Conservation (phyloP, 2,888 invertebrate genomes). For the Saturnia pavonia region DNA sequence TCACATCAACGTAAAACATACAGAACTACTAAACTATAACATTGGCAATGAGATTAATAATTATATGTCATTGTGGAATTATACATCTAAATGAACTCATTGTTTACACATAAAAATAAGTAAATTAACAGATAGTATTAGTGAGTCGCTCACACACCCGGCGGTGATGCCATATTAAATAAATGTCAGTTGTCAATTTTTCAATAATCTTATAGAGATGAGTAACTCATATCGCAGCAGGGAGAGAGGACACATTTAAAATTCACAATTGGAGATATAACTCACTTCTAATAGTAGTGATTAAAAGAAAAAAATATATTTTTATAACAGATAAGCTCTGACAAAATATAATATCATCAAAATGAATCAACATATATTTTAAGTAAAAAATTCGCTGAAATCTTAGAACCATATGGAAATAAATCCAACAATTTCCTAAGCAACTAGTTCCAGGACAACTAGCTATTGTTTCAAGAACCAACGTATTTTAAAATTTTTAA, state of each 20-base stretch:
- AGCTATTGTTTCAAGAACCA: too few relatives aligned
- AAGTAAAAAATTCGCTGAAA: too few relatives aligned
- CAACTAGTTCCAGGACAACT: too few relatives aligned
- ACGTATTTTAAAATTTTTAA: too few relatives aligned
- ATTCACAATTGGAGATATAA: too few relatives aligned
- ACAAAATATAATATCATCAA: too few relatives aligned
- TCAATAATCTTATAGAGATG: background rate
- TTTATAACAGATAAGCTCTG: too few relatives aligned
- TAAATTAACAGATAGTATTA: constrained; percentile 73
- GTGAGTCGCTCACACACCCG: constrained; percentile 75
- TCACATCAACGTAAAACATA: constrained; percentile 74
- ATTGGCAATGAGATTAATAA: constrained; percentile 56
- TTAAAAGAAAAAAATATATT: too few relatives aligned
- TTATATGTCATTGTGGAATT: constrained; percentile 52
- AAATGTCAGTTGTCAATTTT: constrained; percentile 19
- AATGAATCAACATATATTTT: too few relatives aligned
- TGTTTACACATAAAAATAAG: constrained; percentile 76
- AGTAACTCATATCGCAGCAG: background rate
- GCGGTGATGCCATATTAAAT: constrained; percentile 67
- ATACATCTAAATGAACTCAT: constrained; percentile 68
- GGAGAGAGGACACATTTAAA: background rate
- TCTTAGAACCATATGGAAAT: too few relatives aligned
- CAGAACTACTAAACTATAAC: constrained; percentile 61
- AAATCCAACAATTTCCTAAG: too few relatives aligned
- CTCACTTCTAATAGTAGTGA: too few relatives aligned